Percentiles rank a stretch among this genome's conserved stretches.
phyloP scores from a whole-genome alignment of 2,797 vertebrate species.

The Arctocebus calabarensis region DNA sequence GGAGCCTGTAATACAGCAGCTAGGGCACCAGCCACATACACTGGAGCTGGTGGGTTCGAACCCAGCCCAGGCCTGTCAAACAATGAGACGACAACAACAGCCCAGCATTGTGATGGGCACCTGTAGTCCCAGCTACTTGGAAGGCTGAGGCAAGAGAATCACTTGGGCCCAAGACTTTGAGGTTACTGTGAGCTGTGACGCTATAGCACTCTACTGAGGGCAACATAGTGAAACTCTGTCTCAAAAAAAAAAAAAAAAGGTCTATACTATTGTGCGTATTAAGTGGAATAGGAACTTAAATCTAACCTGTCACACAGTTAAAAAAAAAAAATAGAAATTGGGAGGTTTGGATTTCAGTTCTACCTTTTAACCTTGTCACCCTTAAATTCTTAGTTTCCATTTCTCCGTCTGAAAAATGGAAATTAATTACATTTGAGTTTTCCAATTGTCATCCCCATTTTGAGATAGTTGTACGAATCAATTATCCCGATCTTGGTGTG shows the following conservation, averaged over 20 bases:
- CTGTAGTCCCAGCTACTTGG: too few relatives aligned
- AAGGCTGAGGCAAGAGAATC: too few relatives aligned
- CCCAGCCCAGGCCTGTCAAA: too few relatives aligned
- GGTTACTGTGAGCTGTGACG: too few relatives aligned
- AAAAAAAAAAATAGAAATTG: slow-evolving; percentile 58
- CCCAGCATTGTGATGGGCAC: too few relatives aligned
- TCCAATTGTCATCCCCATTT: background rate
- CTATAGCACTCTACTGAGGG: too few relatives aligned
- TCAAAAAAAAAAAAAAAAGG: background rate
- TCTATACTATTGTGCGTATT: background rate
- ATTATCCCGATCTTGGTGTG: background rate
- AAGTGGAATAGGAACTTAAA: background rate
- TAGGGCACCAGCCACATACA: too few relatives aligned
- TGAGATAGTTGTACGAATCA: background rate
- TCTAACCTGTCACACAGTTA: background rate
- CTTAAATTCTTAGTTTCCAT: slow-evolving; percentile 14
- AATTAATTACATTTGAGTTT: slow-evolving; percentile 37
- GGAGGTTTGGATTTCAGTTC: slow-evolving; percentile 30
- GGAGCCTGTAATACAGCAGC: too few relatives aligned
- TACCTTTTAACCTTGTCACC: background rate
- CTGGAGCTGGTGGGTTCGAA: too few relatives aligned
- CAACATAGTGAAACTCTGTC: too few relatives aligned
- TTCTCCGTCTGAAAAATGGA: background rate
- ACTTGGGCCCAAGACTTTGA: too few relatives aligned
- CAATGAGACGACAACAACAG: too few relatives aligned